Percentiles rank a stretch among this genome's conserved stretches.
These are phyloP conservation scores for Drepanosiphum platanoidis DNA, from an alignment of 2,888 invertebrate genomes.

Conservation along the genomic window DNA sequence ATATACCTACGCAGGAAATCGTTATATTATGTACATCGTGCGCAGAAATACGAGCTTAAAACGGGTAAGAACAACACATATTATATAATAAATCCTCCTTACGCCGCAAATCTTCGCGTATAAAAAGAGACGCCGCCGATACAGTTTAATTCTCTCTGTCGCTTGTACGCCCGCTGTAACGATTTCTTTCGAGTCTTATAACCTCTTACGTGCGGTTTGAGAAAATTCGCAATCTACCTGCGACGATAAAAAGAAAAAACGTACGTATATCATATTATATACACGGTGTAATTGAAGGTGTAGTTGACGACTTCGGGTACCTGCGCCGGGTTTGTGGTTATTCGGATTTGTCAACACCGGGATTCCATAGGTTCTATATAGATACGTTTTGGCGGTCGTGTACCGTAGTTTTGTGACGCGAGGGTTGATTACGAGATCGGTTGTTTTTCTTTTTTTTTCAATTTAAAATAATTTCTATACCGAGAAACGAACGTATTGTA, in stretches of 20 bases:
- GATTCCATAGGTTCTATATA: not conserved
- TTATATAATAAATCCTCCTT: constrained; percentile 25
- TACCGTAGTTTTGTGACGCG: not conserved
- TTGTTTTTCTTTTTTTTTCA: too few relatives aligned
- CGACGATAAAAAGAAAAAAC: not conserved
- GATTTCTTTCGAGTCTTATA: not conserved
- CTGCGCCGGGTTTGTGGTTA: not conserved
- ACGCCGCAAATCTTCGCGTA: constrained; percentile 3
- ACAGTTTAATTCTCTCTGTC: not conserved
- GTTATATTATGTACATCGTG: not conserved
- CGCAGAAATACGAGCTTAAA: too few relatives aligned
- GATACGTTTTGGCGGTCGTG: not conserved
- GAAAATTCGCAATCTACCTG: not conserved
- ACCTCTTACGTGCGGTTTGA: not conserved
- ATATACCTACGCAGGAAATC: too few relatives aligned
- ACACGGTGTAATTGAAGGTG: not conserved
- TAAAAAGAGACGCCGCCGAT: not conserved
- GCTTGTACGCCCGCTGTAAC: not conserved
- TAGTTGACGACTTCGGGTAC: not conserved
- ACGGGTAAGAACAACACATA: not conserved
- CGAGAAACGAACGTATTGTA: too few relatives aligned
- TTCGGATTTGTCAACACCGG: not conserved
- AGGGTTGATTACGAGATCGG: not conserved
- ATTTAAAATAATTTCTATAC: too few relatives aligned
- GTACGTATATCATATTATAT: too few relatives aligned